A percentile compares a stretch with the other conserved stretches of the same genome.
Conservation (phyloP, 2,113 vertebrate genomes). For the Macroglossus sobrinus region DNA sequence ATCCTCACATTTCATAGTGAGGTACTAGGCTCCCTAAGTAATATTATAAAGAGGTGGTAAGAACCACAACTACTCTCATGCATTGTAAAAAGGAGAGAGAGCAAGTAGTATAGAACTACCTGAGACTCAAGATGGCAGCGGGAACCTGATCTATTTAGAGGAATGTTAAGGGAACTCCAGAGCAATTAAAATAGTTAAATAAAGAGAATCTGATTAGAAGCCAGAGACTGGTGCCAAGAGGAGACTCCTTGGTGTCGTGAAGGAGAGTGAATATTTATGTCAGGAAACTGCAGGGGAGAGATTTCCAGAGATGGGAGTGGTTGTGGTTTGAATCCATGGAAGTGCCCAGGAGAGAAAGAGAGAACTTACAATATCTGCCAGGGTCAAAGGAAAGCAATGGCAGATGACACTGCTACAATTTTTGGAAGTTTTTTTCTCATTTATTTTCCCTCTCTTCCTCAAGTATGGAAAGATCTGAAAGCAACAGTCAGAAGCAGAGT, state of each 20-base stretch:
- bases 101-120: neutral
- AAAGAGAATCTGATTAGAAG: neutral
- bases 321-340: neutral
- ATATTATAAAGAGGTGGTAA: neutral
- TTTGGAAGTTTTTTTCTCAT: neutral
- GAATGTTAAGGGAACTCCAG: neutral
- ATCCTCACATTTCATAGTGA: neutral
- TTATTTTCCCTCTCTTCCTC: neutral
- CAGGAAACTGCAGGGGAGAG: neutral
- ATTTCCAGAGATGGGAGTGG: neutral
- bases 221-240: neutral
- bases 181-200: neutral
- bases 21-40: neutral
- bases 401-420: neutral
- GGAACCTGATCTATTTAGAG: fast-evolving
- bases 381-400: neutral
- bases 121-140: neutral
- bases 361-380: neutral
- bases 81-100: neutral
- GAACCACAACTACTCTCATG: neutral
- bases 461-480: neutral
- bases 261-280: neutral
- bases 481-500: neutral
- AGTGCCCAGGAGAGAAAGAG: neutral
- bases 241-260: neutral